Conservation (phyloP, 2,797 vertebrate genomes). For the Astyanax mexicanus region DNA sequence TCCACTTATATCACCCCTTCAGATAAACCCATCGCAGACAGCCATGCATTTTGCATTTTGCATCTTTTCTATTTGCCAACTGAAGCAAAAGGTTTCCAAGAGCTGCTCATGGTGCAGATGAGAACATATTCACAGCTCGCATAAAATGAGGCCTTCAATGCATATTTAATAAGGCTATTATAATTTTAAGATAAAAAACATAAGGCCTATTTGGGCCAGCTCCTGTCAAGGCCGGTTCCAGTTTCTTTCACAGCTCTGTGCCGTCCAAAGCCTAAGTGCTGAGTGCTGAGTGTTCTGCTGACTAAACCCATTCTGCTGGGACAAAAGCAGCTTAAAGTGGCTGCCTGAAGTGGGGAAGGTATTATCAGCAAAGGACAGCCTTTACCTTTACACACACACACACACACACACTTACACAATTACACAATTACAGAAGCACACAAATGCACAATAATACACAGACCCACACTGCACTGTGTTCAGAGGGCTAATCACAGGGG, state of each 20-base stretch:
- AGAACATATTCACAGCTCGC: neutral
- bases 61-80: neutral
- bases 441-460: neutral
- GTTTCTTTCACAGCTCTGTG: neutral
- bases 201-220: constrained; percentile 14
- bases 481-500: neutral
- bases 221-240: neutral
- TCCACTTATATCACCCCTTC: neutral
- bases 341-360: constrained; percentile 10
- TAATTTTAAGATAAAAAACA: constrained; percentile 13
- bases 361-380: constrained; percentile 21
- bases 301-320: neutral
- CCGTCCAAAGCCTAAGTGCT: neutral
- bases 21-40: neutral
- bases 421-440: neutral
- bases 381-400: neutral
- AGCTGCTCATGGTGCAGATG: neutral
- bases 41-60: neutral
- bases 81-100: neutral
- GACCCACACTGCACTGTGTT: neutral
- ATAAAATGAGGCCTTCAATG: neutral
- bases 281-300: neutral
- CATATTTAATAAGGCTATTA: constrained; percentile 17
- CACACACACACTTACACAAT: no score
- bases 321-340: constrained; percentile 60